A percentile compares a stretch with the other conserved stretches of the same genome.
Conservation (phyloP, 2,888 invertebrate genomes). For the Stenchaetothrips biformis region DNA sequence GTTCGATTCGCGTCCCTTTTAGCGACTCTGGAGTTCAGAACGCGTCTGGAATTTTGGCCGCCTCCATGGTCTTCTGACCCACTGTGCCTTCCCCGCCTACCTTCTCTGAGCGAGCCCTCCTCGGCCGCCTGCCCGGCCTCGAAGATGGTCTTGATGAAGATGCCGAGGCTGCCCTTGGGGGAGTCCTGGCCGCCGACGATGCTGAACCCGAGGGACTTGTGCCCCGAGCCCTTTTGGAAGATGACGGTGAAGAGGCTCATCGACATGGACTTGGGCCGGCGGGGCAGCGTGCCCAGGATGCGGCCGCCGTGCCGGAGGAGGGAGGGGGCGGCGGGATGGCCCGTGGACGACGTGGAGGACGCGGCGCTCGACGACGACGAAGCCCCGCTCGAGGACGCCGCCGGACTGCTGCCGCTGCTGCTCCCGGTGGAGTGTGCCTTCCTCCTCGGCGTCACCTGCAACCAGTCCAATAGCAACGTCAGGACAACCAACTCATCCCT, state of each 20-base stretch:
- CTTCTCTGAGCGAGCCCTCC: slow-evolving; percentile 76
- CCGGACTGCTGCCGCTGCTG: slow-evolving; percentile 1
- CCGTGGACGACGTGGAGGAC: neutral
- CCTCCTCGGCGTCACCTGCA: neutral
- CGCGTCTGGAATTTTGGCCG: too few relatives aligned
- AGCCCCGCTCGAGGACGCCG: neutral
- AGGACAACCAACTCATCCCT: neutral
- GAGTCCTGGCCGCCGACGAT: slow-evolving; percentile 87
- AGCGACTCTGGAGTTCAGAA: too few relatives aligned
- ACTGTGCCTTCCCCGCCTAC: too few relatives aligned
- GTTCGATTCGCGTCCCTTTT: too few relatives aligned
- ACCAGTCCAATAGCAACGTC: neutral
- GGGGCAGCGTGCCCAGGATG: slow-evolving; percentile 30
- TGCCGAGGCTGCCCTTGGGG: slow-evolving; percentile 81
- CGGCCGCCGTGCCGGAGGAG: slow-evolving; percentile 8
- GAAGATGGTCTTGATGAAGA: slow-evolving; percentile 84
- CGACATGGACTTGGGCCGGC: slow-evolving; percentile 43
- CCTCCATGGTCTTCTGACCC: too few relatives aligned
- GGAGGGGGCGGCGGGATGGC: slow-evolving; percentile 7
- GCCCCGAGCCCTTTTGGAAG: slow-evolving; percentile 76
- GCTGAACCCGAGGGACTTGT: slow-evolving; percentile 83
- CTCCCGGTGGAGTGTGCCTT: neutral
- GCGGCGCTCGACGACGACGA: neutral
- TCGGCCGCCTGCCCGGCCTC: slow-evolving; percentile 81
- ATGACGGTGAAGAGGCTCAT: slow-evolving; percentile 50